phyloP scores from a whole-genome alignment of 1,140 invertebrate genomes.

The Hycleus cichorii region DNA sequence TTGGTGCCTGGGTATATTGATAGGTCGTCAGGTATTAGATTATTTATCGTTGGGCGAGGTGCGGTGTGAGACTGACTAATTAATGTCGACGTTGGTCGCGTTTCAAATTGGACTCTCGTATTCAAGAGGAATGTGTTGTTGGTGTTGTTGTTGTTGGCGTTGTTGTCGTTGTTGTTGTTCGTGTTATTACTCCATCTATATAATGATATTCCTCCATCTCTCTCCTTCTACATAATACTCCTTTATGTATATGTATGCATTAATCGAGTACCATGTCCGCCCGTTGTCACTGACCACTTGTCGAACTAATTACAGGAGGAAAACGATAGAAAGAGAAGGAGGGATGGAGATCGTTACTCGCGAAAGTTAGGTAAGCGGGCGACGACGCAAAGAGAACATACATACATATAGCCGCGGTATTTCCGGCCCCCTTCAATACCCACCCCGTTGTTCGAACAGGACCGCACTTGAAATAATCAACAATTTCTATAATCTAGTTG shows the following conservation, averaged over 20 bases:
- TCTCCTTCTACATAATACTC: too few relatives aligned
- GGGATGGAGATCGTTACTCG: conserved; percentile 16
- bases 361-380: neutral
- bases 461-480: neutral
- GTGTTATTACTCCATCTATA: too few relatives aligned
- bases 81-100: conserved; percentile 10
- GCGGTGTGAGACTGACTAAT: conserved; percentile 8
- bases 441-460: conserved; percentile 4
- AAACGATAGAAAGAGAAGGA: too few relatives aligned
- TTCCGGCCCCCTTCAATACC: conserved; percentile 14
- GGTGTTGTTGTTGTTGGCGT: too few relatives aligned
- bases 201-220: too few relatives aligned
- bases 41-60: conserved; percentile 10
- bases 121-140: conserved; percentile 8
- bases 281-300: conserved; percentile 19
- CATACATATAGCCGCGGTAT: conserved; percentile 10
- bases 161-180: too few relatives aligned
- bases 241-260: conserved; percentile 7
- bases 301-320: conserved; percentile 19
- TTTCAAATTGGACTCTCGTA: conserved; percentile 10
- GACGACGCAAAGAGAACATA: conserved; percentile 1
- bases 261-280: conserved; percentile 12
- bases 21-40: conserved; percentile 12
- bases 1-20: conserved; percentile 7
- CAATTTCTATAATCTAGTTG: too few relatives aligned